A percentile compares a stretch with the other conserved stretches of the same genome.
These are phyloP conservation scores for Schizothorax lantsangensis DNA, from an alignment of 2,797 vertebrate species.

Conservation along the genomic window DNA sequence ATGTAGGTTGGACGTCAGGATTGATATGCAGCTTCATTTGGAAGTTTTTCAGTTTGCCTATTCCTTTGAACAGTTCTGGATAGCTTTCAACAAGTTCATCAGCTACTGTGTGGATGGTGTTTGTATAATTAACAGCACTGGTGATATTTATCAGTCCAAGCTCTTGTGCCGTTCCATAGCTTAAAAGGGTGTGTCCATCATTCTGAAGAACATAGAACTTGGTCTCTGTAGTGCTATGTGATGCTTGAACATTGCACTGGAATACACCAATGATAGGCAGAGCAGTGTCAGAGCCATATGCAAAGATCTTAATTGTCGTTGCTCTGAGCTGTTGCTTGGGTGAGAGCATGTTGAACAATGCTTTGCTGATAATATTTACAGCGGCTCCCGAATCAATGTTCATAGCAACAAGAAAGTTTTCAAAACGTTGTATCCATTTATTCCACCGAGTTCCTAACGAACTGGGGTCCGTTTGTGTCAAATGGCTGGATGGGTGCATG, in stretches of 20 bases:
- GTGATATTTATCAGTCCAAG: not conserved
- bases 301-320: not conserved
- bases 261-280: not conserved
- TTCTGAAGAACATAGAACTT: not conserved
- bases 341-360: not conserved
- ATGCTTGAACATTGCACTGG: not conserved
- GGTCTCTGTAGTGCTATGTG: not conserved
- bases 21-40: conserved; percentile 53
- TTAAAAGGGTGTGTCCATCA: not conserved
- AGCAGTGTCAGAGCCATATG: not conserved
- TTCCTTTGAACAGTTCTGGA: not conserved
- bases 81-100: not conserved
- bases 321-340: not conserved
- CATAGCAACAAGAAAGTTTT: not conserved
- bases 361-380: not conserved
- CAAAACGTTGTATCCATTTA: not conserved
- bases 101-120: not conserved
- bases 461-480: not conserved
- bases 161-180: not conserved
- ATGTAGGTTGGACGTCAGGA: not conserved
- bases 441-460: not conserved
- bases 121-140: not conserved
- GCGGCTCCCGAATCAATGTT: not conserved
- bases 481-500: not conserved
- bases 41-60: not conserved